A percentile compares a stretch with the other conserved stretches of the same genome.
Conservation (phyloP, 2,113 vertebrate species). For the Heterocephalus glaber region DNA sequence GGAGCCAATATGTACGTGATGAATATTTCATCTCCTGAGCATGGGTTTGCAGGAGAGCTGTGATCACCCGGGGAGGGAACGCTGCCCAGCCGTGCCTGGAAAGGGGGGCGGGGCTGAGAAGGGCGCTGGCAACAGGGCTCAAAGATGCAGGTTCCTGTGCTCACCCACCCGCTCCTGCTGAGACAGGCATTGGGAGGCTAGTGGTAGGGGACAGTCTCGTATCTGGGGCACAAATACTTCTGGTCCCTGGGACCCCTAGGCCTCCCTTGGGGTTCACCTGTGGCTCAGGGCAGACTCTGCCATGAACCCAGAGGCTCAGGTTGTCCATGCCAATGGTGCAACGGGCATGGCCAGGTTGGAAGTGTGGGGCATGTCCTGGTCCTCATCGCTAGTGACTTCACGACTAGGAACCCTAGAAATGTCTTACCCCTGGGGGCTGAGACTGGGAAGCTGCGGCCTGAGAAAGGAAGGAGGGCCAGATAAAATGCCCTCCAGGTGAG, state of each 20-base stretch:
- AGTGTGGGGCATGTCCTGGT: neutral
- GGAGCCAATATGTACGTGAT: slow-evolving; percentile 87
- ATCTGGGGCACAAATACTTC: neutral
- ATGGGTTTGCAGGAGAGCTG: slow-evolving; percentile 80
- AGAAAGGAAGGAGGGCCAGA: neutral
- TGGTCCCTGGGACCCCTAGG: neutral
- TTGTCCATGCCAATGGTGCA: neutral
- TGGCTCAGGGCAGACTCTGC: neutral
- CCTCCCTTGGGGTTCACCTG: neutral
- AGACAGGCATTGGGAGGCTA: neutral
- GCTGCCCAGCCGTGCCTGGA: slow-evolving; percentile 51
- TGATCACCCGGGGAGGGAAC: slow-evolving; percentile 55
- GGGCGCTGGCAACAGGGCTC: neutral
- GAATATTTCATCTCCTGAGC: slow-evolving; percentile 88
- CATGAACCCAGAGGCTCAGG: neutral
- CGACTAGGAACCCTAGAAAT: neutral
- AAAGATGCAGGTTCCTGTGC: neutral
- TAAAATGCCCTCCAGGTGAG: no score
- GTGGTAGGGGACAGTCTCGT: neutral
- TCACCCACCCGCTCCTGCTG: neutral
- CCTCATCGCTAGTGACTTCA: neutral
- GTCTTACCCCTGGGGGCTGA: neutral
- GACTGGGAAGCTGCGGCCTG: neutral
- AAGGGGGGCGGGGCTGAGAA: slow-evolving; percentile 6
- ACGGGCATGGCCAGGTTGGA: neutral